Evolutionary conservation across 2,113 vertebrate genomes (phyloP), one percentile per base, ranked within the genome.

Genomic region (Corynorhinus townsendii): DNA sequence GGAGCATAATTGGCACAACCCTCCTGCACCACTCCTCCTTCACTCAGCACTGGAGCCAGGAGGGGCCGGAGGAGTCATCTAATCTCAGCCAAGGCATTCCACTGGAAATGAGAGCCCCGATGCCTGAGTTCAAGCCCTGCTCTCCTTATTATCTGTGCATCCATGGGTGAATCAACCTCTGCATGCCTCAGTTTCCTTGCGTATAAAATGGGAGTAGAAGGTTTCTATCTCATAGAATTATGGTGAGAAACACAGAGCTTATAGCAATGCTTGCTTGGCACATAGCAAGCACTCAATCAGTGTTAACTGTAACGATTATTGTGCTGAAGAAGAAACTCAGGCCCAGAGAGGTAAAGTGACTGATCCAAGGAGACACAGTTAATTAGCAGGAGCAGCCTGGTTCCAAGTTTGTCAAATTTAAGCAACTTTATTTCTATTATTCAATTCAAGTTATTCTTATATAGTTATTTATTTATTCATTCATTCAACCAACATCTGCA

Each of bases 291-390:
- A 7, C 49, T 49, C 81, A 54, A 4, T 47, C 33, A 20, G 2
- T 79, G 33, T 68, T 35, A 77, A 47, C 72, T 30, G 14, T 9
- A 35, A 17, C 28, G 35, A 69, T 45, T 52, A 24, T 84, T 91
- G 91, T 72, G 59, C 38, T 14, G 38, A 72, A 87, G 81, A 87
- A 59, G 28, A 83, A 86, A 77, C 43, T 40, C 43, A 79, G 69
- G 64, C 56, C 45, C 28, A 33, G 40, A 66, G 64, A 84, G 45
- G 59, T 16, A 1, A 66, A 35, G 14, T n/a, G 85, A 81, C 20
- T 52, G 12, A 43, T 33, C 43, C 33, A 24, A 84, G 38, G 20
- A 92, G 30, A 17, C 2, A 52, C 3, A 52, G 22, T 26, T 19
- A n/a, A 10, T 40, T 40, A 20, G 30, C 38, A n/a, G 33, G 2